These are phyloP conservation scores for Calliopsis andreniformis DNA, from an alignment of 1,140 invertebrate species.

Conservation along the genomic window DNA sequence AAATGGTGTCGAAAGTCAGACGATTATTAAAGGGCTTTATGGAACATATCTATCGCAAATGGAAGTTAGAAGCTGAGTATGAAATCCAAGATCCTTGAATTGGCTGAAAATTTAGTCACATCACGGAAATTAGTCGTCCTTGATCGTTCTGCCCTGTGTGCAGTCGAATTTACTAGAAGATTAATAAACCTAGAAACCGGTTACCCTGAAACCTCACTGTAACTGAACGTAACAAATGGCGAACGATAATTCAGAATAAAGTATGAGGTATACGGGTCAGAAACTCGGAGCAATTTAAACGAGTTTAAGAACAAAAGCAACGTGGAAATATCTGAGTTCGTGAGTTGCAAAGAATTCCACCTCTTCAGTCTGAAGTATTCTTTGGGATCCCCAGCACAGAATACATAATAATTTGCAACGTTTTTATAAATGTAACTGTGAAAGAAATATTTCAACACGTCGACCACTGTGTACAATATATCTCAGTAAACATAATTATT, in stretches of 20 bases:
- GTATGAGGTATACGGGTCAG: background rate
- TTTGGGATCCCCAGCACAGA: too few relatives aligned
- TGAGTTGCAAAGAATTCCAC: too few relatives aligned
- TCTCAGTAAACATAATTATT: too few relatives aligned
- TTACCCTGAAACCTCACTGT: background rate
- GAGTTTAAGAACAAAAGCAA: too few relatives aligned
- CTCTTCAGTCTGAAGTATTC: too few relatives aligned
- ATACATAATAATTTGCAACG: too few relatives aligned
- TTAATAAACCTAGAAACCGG: background rate
- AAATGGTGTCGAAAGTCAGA: background rate
- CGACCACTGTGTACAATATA: too few relatives aligned
- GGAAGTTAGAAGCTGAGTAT: background rate
- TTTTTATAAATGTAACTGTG: too few relatives aligned
- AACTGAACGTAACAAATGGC: background rate
- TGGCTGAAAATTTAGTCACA: background rate
- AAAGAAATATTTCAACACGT: too few relatives aligned
- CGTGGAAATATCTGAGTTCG: too few relatives aligned
- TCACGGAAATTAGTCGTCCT: background rate
- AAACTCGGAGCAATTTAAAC: too few relatives aligned
- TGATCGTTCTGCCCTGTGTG: background rate
- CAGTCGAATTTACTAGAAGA: background rate
- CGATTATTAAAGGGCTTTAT: background rate
- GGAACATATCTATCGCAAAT: background rate
- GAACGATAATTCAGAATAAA: background rate
- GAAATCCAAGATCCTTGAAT: background rate